Conservation (phyloP, 2,797 vertebrate genomes). For the Onychomys torridus region DNA sequence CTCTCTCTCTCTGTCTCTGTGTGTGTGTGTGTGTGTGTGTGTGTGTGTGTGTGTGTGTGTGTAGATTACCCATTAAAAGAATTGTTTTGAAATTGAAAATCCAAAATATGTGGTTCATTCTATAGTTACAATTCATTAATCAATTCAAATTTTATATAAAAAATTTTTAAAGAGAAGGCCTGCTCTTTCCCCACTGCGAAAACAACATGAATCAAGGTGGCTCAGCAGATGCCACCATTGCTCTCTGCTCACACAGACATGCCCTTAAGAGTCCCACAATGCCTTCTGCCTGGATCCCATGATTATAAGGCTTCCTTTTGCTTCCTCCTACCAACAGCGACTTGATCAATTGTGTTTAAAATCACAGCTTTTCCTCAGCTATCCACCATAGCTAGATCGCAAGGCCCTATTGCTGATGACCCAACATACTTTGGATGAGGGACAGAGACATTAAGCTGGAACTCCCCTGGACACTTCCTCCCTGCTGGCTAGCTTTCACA, state of each 20-base stretch:
- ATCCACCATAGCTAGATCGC: background rate
- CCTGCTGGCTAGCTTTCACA: background rate
- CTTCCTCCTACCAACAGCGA: constrained; percentile 17
- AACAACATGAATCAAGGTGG: background rate
- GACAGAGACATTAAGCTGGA: background rate
- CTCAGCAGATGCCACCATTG: background rate
- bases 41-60: background rate
- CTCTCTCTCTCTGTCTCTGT: background rate
- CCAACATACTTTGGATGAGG: background rate
- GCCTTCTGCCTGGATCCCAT: background rate
- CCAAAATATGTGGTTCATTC: background rate
- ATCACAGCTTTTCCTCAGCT: background rate
- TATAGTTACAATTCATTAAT: background rate
- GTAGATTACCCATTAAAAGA: background rate
- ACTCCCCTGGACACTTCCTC: background rate
- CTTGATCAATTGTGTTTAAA: background rate
- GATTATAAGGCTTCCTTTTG: background rate
- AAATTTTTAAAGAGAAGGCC: background rate
- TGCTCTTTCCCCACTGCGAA: background rate
- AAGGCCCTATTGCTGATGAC: background rate
- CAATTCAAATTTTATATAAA: background rate
- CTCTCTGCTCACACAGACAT: background rate
- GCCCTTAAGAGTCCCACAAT: background rate
- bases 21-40: background rate
- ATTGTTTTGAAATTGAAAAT: constrained; percentile 23